Conservation (phyloP, 2,888 invertebrate species). For the Leucoma salicis region DNA sequence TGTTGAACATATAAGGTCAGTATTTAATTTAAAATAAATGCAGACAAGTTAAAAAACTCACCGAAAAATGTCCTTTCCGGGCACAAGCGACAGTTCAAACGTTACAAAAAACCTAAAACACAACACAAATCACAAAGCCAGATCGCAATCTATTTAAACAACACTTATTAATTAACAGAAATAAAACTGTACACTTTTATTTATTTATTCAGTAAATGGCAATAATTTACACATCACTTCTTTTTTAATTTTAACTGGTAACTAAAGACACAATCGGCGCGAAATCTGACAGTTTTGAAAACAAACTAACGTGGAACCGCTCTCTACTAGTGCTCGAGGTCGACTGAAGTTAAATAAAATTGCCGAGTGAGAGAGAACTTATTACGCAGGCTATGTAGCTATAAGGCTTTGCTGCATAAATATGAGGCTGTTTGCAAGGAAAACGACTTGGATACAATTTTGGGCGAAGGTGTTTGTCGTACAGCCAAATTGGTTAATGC, state of each 20-base stretch:
- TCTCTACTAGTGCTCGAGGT: conserved; percentile 67
- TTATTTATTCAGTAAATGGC: conserved; percentile 14
- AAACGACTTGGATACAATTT: conserved; percentile 57
- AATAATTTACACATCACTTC: conserved; percentile 29
- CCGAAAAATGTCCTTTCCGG: conserved; percentile 44
- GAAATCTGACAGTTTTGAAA: conserved; percentile 51
- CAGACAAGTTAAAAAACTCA: conserved; percentile 29
- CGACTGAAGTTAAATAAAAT: conserved; percentile 64
- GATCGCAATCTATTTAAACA: conserved; percentile 33
- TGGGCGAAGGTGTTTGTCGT: conserved; percentile 46
- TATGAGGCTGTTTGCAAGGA: conserved; percentile 72
- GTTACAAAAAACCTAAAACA: conserved; percentile 40
- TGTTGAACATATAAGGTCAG: not conserved
- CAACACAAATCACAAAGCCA: conserved; percentile 50
- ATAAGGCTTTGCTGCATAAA: conserved; percentile 57
- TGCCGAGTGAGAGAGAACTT: conserved; percentile 55
- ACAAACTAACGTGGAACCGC: conserved; percentile 58
- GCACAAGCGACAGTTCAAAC: conserved; percentile 46
- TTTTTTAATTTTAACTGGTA: conserved; percentile 26
- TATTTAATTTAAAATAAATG: not conserved
- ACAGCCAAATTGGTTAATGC: conserved; percentile 35
- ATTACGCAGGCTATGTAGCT: conserved; percentile 59
- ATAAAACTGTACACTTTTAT: conserved; percentile 16
- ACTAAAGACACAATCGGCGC: conserved; percentile 55
- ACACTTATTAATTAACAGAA: conserved; percentile 22